Percentiles rank a stretch among this genome's conserved stretches.
These are phyloP conservation scores for Halichoeres trimaculatus DNA, from an alignment of 2,113 vertebrate genomes.

Conservation along the genomic window DNA sequence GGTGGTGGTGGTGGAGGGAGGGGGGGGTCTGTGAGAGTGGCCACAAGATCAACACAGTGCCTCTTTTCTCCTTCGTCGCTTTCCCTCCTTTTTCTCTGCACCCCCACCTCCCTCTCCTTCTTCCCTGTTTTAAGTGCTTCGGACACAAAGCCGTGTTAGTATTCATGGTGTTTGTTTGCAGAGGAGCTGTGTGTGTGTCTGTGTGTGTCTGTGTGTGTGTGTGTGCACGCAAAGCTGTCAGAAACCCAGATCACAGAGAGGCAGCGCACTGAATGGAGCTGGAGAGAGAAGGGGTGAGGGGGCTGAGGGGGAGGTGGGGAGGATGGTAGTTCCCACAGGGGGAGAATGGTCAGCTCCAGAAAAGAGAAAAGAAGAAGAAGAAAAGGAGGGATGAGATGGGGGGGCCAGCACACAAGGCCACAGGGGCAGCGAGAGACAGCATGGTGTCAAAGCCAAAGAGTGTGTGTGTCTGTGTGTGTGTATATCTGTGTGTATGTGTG, in stretches of 20 bases:
- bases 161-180: slow-evolving; percentile 92
- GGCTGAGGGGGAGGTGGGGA: slow-evolving; percentile 49
- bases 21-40: slow-evolving; percentile 70
- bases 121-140: slow-evolving; percentile 78
- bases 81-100: slow-evolving; percentile 70
- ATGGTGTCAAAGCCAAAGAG: slow-evolving; percentile 80
- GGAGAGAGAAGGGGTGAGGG: slow-evolving; percentile 67
- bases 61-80: slow-evolving; percentile 71
- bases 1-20: slow-evolving; percentile 4
- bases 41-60: slow-evolving; percentile 81
- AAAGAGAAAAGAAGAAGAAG: slow-evolving; percentile 79
- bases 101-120: slow-evolving; percentile 26
- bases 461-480: slow-evolving; percentile 21
- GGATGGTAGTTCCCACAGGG: slow-evolving; percentile 84
- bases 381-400: slow-evolving; percentile 66
- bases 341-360: slow-evolving; percentile 84
- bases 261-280: slow-evolving; percentile 86
- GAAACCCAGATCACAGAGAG: slow-evolving; percentile 83
- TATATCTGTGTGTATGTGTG: slow-evolving; percentile 27
- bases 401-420: slow-evolving; percentile 63
- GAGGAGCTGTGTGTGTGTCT: slow-evolving; percentile 56
- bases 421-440: slow-evolving; percentile 72
- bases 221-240: slow-evolving; percentile 84
- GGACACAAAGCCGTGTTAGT: slow-evolving; percentile 83
- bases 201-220: slow-evolving; percentile 38